Conservation (phyloP, 2,797 vertebrate species). For the Saxicola maurus region DNA sequence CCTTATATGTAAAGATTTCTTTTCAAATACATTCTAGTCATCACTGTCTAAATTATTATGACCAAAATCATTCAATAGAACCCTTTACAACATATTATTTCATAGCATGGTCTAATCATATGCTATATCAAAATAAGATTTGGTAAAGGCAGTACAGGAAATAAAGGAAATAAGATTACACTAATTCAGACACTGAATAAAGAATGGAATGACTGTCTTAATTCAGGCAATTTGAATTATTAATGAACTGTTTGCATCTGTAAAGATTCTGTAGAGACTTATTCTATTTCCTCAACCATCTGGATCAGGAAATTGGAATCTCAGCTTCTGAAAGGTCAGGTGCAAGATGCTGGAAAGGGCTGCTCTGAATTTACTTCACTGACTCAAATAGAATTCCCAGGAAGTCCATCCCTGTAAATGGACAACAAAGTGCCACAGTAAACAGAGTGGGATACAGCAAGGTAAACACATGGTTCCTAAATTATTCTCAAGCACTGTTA, state of each 20-base stretch:
- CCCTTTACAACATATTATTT: not conserved
- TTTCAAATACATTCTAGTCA: not conserved
- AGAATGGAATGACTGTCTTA: conserved; percentile 60
- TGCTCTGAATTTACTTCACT: not conserved
- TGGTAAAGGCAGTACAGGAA: conserved; percentile 61
- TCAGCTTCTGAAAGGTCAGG: conserved; percentile 51
- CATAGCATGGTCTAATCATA: conserved; percentile 7
- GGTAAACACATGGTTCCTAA: not conserved
- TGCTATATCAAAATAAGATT: conserved; percentile 53
- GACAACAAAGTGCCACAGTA: not conserved
- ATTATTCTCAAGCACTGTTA: not conserved
- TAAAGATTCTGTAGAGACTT: conserved; percentile 51
- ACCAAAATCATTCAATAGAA: not conserved
- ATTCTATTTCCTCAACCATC: conserved; percentile 48
- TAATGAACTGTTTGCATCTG: conserved; percentile 56
- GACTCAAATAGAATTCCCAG: not conserved
- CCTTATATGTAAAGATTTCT: not conserved
- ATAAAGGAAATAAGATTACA: conserved; percentile 66
- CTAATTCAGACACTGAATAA: conserved; percentile 66
- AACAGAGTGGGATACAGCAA: not conserved
- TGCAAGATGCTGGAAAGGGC: not conserved
- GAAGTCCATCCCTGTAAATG: not conserved
- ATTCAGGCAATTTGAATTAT: conserved; percentile 66
- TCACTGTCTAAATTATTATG: not conserved
- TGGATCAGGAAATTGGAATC: conserved; percentile 51